A percentile compares a stretch with the other conserved stretches of the same genome.
phyloP scores from a whole-genome alignment of 2,797 vertebrate species.

The Amblyraja radiata region DNA sequence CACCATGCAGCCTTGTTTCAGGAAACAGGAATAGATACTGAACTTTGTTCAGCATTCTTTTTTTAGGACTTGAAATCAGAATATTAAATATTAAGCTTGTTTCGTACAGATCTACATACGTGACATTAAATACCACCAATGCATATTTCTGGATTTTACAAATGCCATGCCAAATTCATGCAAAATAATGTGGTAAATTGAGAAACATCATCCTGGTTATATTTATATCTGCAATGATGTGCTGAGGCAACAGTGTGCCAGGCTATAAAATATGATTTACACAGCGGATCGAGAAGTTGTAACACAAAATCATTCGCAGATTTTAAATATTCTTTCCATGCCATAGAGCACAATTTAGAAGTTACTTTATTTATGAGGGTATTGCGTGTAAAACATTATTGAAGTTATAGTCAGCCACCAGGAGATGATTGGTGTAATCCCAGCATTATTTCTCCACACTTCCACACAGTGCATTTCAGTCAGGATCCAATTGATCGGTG shows the following conservation, averaged over 20 bases:
- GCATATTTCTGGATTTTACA: not conserved
- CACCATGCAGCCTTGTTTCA: too few relatives aligned
- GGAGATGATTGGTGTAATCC: not conserved
- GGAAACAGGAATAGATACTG: not conserved
- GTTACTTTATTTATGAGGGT: not conserved
- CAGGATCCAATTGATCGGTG: not conserved
- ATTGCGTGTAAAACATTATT: not conserved
- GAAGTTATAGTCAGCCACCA: not conserved
- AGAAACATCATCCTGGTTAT: not conserved
- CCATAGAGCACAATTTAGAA: not conserved
- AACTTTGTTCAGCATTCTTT: not conserved
- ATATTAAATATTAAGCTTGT: not conserved
- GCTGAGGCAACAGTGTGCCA: too few relatives aligned
- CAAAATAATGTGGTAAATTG: not conserved
- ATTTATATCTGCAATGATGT: not conserved
- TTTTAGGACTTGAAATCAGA: not conserved
- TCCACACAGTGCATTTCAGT: not conserved
- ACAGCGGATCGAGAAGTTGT: not conserved
- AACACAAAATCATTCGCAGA: not conserved
- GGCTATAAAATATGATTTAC: not conserved
- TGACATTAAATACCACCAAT: not conserved
- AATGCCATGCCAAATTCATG: not conserved
- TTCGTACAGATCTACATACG: not conserved
- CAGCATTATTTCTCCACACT: not conserved
- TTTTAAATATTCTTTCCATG: conserved; percentile 2